Evolutionary conservation across 2,113 vertebrate genomes (phyloP), one percentile per base, ranked within the genome.

Genomic region (Calidris pugnax): DNA sequence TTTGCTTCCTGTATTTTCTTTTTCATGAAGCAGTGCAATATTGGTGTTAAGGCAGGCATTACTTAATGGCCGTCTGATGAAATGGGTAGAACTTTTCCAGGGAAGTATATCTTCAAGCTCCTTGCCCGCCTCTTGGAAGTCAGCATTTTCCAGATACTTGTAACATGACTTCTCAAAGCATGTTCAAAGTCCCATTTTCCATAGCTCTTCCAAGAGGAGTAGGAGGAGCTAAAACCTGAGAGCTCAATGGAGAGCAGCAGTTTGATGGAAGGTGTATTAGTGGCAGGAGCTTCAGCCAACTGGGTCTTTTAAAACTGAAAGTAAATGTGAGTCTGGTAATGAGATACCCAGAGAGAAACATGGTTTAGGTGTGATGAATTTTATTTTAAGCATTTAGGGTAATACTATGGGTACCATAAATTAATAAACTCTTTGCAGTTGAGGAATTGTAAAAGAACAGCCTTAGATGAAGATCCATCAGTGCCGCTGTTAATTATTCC

Each of bases 401-500:
- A 60, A 64, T 73, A 27, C 13, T 9, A 2, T 55, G 67, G 20
- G 9, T 89, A 39, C 77, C 43, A 1, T 64, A 92, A 85, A 10
- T 81, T 84, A 67, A 55, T 51, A 50, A 27, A 39, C 9, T 90
- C 50, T 37, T 78, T 89, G 20, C 41, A 72, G 28, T 18, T 79
- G 27, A 21, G 32, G 51, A 87, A 39, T 24, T 81, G 47, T 71
- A 41, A 39, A 64, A 68, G 41, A 87, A 74, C 7, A 6, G 19
- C n/a, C 43, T 87, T 67, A 81, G 92, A 69, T 51, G 55, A 89
- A 67, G 75, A 86, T 73, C 48, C 14, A 15, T 87, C 53, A 67
- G 24, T 88, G 75, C 67, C 95, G 55, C 59, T 81, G n/a, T 88
- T 95, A 95, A 81, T 89, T 81, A 68, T 85, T 90, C 64, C 50